A percentile compares a stretch with the other conserved stretches of the same genome.
Conservation (phyloP, 2,888 invertebrate species). For the Maniola hyperantus region DNA sequence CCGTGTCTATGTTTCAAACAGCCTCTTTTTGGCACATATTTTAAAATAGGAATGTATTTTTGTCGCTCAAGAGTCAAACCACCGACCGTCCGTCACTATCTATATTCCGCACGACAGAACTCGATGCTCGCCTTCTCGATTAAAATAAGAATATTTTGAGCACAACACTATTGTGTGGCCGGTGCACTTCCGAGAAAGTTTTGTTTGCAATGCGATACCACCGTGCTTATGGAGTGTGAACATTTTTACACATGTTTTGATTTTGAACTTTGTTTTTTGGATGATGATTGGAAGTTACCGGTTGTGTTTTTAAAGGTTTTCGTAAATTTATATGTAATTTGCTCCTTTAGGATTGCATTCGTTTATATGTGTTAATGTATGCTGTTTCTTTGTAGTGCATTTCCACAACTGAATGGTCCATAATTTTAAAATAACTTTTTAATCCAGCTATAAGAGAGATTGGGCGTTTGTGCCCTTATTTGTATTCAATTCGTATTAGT, state of each 20-base stretch:
- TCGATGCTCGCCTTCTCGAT: constrained; percentile 67
- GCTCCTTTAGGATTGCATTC: too few relatives aligned
- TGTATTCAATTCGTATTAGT: too few relatives aligned
- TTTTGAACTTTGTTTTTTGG: constrained; percentile 30
- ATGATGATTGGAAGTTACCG: not conserved
- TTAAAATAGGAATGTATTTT: constrained; percentile 73
- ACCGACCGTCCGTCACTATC: constrained; percentile 77
- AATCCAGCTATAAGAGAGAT: too few relatives aligned
- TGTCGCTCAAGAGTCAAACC: constrained; percentile 59
- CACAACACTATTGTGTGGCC: constrained; percentile 64
- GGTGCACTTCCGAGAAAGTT: constrained; percentile 56
- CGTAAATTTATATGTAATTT: too few relatives aligned
- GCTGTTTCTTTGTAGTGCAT: too few relatives aligned
- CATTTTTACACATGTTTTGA: constrained; percentile 38
- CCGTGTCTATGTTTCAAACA: too few relatives aligned
- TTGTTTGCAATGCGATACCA: constrained; percentile 48
- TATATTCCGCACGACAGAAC: constrained; percentile 73
- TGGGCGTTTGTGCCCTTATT: too few relatives aligned
- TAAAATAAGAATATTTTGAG: constrained; percentile 76
- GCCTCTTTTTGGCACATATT: constrained; percentile 52
- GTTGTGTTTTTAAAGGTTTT: too few relatives aligned
- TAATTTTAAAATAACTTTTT: too few relatives aligned
- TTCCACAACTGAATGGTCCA: too few relatives aligned
- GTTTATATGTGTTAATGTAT: too few relatives aligned
- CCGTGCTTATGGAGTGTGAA: constrained; percentile 47